Base-by-base conservation (phyloP, 2,888 invertebrate genomes). In the Epinotia nisella region DNA sequence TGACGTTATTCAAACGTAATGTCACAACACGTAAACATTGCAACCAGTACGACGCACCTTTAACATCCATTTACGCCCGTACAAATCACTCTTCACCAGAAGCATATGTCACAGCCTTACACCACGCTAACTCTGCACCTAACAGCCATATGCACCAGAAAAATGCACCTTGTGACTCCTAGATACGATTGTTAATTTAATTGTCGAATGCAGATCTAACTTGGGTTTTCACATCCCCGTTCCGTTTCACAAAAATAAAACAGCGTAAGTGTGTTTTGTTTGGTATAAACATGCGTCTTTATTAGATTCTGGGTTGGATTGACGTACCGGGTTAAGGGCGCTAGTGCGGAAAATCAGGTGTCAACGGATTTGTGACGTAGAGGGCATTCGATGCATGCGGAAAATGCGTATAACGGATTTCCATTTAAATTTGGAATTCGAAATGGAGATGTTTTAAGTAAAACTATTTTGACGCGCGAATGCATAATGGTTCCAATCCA, bases 261-360 rank as follows among this genome's bases (percentile, higher is more conserved):
- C 11, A 24, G 41, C 56, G 41, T 41, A 66, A 66, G 55, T 66
- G 51, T 21, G 13, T 21, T 24, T 29, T 13, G 15, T 53, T 41
- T 41, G 15, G 15, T 21, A 41, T 10, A 5, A 1, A 66, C 39
- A 66, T 66, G 21, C 0, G 55, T 55, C 41, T 10, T 66, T 87
- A 87, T 89, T 88, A 81, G 78, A 76, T 80, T 77, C 72, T 60
- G 78, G 79, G 17, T 41, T 66, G 15, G 55, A 56, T 39, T 66
- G 66, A 66, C 55, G 24, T 66, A n/a, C 55, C 55, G 24, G 21
- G 39, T 39, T 66, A 56, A 80, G 85, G 81, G 87, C 90, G 84
- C 78, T 81, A 85, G 85, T 69, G 89, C 86, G 89, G 90, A 92
- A 92, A 93, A 93, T 92, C 86, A 91, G 88, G 77, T 92, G 92